Evolutionary conservation across 1,140 invertebrate genomes (phyloP).

Genomic region (Mya arenaria): DNA sequence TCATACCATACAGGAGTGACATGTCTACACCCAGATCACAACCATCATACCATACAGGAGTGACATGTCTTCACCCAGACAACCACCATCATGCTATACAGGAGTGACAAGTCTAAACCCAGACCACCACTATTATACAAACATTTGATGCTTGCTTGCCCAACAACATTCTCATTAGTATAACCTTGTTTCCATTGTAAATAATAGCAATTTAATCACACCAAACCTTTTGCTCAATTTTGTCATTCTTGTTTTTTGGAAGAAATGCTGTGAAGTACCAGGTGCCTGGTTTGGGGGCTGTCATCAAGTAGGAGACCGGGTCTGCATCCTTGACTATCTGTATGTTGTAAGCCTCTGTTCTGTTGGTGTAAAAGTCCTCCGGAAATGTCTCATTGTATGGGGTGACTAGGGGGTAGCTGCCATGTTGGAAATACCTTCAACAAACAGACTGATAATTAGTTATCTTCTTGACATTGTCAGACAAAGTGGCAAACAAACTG

Average conservation of each 20-base stretch:
- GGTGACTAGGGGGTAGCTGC: constrained; percentile 42
- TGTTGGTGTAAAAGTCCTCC: constrained; percentile 37
- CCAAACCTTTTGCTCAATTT: constrained; percentile 51
- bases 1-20: too few species aligned
- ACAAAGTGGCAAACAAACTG: background rate
- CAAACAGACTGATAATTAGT: background rate
- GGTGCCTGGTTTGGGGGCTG: constrained; percentile 15
- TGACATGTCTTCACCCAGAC: too few species aligned
- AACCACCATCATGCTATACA: too few species aligned
- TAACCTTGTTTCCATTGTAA: too few species aligned
- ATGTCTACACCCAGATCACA: too few species aligned
- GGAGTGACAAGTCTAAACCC: too few species aligned
- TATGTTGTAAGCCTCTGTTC: constrained; percentile 23
- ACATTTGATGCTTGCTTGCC: too few species aligned
- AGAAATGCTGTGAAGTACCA: constrained; percentile 51
- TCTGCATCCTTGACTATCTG: constrained; percentile 12
- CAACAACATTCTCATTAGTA: too few species aligned
- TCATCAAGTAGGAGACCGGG: constrained; percentile 17
- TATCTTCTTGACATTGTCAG: too few species aligned
- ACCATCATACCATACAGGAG: too few species aligned
- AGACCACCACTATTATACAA: too few species aligned
- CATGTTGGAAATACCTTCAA: constrained; percentile 51
- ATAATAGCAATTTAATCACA: too few species aligned
- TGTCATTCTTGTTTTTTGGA: constrained; percentile 24
- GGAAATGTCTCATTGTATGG: constrained; percentile 52